Base-by-base conservation (phyloP, 1,140 invertebrate genomes). In the Doryteuthis pealeii region DNA sequence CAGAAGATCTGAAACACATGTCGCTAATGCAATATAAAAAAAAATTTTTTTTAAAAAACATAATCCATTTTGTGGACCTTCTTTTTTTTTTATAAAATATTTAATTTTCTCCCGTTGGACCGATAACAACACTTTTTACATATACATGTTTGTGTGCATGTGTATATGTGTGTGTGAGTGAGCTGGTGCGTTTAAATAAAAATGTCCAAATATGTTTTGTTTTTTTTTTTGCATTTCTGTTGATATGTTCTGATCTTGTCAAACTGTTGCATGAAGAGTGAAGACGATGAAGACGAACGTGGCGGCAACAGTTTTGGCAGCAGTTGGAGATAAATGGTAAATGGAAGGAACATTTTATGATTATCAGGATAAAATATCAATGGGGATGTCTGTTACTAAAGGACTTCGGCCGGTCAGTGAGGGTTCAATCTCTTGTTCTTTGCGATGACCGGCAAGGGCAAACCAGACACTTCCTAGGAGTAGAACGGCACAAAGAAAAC, bases 301-400 rank as follows among this genome's bases (percentile, higher is more conserved):
- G 35, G 35, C 35, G 10, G 35, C 54, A 58, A 4, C 15, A n/a
- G 54, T 15, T 49, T 49, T 49, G 15, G 15, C 18, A 58, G 26
- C 15, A n/a, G 15, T n/a, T 18, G 15, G 3, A 26, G 26, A 15
- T 58, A 26, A n/a, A 26, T 49, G 49, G 18, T 35, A 18, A 65
- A 54, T 30, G 22, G 49, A 32, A 33, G 54, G 14, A 62, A 32
- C 22, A 18, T n/a, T 18, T 12, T 6, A 43, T 30, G 26, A 14
- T 3, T 8, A 71, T 72, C 70, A 78, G 22, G 78, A 75, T n/a
- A 78, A 77, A 45, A 81, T 81, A 74, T 81, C 80, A 65, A 72
- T 77, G 45, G 80, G 80, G 12, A 81, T 54, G 30, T 79, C 78
- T 58, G 80, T 68, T 22, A 68, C 66, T 58, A 73, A 75, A 76